Percentiles rank a stretch among this genome's conserved stretches.
phyloP scores from a whole-genome alignment of 2,888 invertebrate species.

The Pterobdella sp. region DNA sequence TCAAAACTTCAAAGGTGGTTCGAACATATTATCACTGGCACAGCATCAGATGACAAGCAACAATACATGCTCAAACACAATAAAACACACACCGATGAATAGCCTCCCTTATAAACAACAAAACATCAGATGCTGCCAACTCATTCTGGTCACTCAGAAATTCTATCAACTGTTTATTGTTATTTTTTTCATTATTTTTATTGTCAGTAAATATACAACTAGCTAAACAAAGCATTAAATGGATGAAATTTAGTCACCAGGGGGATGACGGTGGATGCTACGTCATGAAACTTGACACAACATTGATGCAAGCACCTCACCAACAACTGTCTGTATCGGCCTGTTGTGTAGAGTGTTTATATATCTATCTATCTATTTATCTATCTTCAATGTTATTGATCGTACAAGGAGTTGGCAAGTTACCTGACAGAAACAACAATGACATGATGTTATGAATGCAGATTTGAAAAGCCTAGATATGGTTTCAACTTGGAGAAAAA shows the following conservation, averaged over 20 bases:
- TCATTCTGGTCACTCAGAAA: slow-evolving; percentile 60
- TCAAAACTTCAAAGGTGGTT: slow-evolving; percentile 27
- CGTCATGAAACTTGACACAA: slow-evolving; percentile 82
- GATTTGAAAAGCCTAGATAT: too few species aligned
- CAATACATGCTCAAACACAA: slow-evolving; percentile 56
- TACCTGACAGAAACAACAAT: too few species aligned
- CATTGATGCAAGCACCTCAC: slow-evolving; percentile 89
- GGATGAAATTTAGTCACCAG: too few species aligned
- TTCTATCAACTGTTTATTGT: slow-evolving; percentile 62
- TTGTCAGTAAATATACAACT: not conserved
- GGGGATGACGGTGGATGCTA: slow-evolving; percentile 84
- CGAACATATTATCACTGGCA: not conserved
- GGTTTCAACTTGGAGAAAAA: too few species aligned
- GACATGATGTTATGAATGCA: too few species aligned
- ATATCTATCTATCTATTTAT: too few species aligned
- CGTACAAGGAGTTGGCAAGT: too few species aligned
- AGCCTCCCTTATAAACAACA: slow-evolving; percentile 86
- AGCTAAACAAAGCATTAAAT: too few species aligned
- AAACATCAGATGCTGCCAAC: slow-evolving; percentile 78
- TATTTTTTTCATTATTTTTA: not conserved
- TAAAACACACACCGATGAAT: slow-evolving; percentile 62
- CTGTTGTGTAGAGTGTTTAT: too few species aligned
- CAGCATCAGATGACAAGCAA: not conserved
- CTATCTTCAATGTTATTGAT: too few species aligned
- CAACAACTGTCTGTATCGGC: slow-evolving; percentile 81